Evolutionary conservation across 1,140 invertebrate genomes (phyloP), one percentile per base, ranked within the genome.

Genomic region (Micrasema longulum): DNA sequence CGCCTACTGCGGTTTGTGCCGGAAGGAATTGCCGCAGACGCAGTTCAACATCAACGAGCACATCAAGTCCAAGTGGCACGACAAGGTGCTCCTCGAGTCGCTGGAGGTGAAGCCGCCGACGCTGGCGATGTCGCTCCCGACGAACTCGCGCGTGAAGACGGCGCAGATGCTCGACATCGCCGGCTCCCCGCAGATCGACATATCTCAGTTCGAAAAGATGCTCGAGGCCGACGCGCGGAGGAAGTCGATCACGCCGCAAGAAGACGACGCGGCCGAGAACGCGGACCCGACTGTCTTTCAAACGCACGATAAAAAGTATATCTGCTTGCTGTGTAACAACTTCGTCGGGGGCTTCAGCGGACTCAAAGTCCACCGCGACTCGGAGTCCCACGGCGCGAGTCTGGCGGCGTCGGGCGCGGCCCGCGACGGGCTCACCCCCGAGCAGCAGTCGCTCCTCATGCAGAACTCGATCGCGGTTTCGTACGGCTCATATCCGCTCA

Each of bases 21-120:
- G 63, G 20, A 68, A 71, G 22, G 69, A 75, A 23, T 26, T 75
- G 31, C 74, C 74, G 20, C 60, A 45, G 18, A 50, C 38, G 6
- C 70, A 72, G 50, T 62, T 55, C 36, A 72, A 72, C 12, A 72
- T 75, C 20, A 66, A 75, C 12, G 69, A 67, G 47, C 73, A 74
- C 18, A 64, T 74, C 2, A 11, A 55, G 14, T 71, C 73, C 1
- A 50, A 65, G 16, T 41, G 63, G 22, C 73, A 74, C 47, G 64
- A 74, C 16, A 74, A 74, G 36, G 5, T 67, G 18, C 26, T 74
- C 4, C 41, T 71, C 6, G 69, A 71, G 52, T 41, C 20, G 6
- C 22, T 74, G 16, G 68, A 71, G 16, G 55, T n/a, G 11, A 45
- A 35, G 7, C 11, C 16, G 38, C 9, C 35, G 9, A 68, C 57